phyloP scores from a whole-genome alignment of 2,113 vertebrate genomes.

The Bettongia penicillata region DNA sequence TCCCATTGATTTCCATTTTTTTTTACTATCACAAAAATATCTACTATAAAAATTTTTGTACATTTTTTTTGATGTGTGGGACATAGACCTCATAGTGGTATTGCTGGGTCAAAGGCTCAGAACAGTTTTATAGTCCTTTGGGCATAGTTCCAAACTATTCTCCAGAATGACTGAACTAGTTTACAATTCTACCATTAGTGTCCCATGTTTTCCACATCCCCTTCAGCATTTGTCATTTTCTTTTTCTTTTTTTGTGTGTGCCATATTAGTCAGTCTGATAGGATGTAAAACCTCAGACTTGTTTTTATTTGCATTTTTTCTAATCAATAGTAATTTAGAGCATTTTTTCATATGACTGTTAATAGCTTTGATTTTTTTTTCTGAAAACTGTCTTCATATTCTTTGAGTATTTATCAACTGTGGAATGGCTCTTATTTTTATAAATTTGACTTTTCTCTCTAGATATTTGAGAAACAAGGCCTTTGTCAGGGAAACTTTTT shows the following conservation, averaged over 20 bases:
- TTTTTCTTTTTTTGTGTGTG: not conserved
- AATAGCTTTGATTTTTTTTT: not conserved
- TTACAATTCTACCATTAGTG: not conserved
- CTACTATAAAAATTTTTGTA: not conserved
- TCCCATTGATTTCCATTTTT: not conserved
- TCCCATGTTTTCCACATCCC: too few relatives aligned
- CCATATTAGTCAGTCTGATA: not conserved
- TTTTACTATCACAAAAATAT: not conserved
- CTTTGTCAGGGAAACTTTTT: not conserved
- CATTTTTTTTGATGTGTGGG: not conserved
- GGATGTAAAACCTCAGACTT: not conserved
- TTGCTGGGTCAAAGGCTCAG: not conserved
- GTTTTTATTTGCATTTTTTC: not conserved
- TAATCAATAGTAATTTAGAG: not conserved
- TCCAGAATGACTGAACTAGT: not conserved
- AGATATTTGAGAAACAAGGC: not conserved
- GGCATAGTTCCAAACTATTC: not conserved
- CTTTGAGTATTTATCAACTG: not conserved
- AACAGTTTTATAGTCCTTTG: not conserved
- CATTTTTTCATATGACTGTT: not conserved
- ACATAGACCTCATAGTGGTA: not conserved
- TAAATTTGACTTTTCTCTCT: not conserved
- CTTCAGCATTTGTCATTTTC: not conserved
- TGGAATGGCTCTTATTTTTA: not conserved
- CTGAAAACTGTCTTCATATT: not conserved